Evolutionary conservation across 1,140 invertebrate species (phyloP).

Genomic region (Galendromus occidentalis): DNA sequence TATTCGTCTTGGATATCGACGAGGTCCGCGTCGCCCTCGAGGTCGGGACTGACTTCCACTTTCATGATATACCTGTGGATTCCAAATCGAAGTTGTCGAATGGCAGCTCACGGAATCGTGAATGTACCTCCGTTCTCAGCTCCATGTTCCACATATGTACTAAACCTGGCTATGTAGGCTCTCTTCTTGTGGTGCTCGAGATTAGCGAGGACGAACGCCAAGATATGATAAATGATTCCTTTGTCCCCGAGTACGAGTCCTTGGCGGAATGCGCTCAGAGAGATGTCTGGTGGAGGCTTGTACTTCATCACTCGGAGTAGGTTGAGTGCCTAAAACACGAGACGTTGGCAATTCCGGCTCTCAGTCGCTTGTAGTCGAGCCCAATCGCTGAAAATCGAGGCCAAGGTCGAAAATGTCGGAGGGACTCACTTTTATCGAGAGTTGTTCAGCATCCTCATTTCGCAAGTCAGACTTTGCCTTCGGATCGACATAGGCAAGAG

Average conservation of each 20-base stretch:
- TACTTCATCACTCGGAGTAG: slow-evolving; percentile 44
- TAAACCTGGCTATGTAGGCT: slow-evolving; percentile 52
- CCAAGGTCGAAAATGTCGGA: too few species aligned
- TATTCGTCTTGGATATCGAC: slow-evolving; percentile 38
- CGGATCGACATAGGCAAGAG: slow-evolving; percentile 42
- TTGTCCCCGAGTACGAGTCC: slow-evolving; percentile 51
- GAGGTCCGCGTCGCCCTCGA: slow-evolving; percentile 52
- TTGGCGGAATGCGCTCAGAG: slow-evolving; percentile 36
- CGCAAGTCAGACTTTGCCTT: slow-evolving; percentile 40
- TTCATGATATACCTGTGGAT: slow-evolving; percentile 29
- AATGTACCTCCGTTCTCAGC: too few species aligned
- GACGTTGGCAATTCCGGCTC: too few species aligned
- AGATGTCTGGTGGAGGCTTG: slow-evolving; percentile 33
- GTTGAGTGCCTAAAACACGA: slow-evolving; percentile 26
- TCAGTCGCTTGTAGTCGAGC: neutral
- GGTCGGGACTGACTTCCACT: slow-evolving; percentile 58
- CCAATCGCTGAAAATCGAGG: neutral
- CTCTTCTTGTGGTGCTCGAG: slow-evolving; percentile 51
- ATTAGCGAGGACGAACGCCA: slow-evolving; percentile 54
- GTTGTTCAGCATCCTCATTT: slow-evolving; percentile 36
- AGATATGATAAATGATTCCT: slow-evolving; percentile 47
- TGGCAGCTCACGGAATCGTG: too few species aligned
- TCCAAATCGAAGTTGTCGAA: neutral
- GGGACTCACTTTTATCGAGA: slow-evolving; percentile 16
- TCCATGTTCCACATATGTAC: slow-evolving; percentile 23